Percentiles rank a stretch among this genome's conserved stretches.
Conservation (phyloP, 2,888 invertebrate genomes). For the Cephus rjabovi region DNA sequence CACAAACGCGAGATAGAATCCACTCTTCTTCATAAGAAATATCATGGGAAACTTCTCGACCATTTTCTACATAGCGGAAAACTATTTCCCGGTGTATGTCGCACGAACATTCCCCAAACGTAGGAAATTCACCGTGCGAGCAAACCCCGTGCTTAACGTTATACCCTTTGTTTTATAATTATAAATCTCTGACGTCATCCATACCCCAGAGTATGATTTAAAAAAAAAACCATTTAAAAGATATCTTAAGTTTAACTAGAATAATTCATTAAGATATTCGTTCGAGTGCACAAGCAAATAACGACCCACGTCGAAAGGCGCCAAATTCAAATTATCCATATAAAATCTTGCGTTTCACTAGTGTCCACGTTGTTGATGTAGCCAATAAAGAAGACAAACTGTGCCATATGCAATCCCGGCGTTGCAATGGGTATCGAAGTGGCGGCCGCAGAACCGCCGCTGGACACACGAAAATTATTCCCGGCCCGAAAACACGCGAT, state of each 20-base stretch:
- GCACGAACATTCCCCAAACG: not conserved
- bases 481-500: constrained; percentile 37
- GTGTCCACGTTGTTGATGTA: constrained; percentile 24
- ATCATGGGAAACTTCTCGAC: not conserved
- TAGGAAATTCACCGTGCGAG: not conserved
- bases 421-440: constrained; percentile 38
- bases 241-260: not conserved
- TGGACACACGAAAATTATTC: constrained; percentile 51
- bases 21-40: not conserved
- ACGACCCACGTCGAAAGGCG: not conserved
- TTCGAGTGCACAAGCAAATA: not conserved
- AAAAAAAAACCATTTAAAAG: not conserved
- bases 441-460: constrained; percentile 35
- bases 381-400: constrained; percentile 48
- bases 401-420: constrained; percentile 38
- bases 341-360: not conserved
- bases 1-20: not conserved
- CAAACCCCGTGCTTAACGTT: not conserved
- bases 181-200: not conserved
- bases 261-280: not conserved
- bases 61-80: not conserved
- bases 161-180: not conserved
- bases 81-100: not conserved
- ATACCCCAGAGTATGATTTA: not conserved
- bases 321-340: not conserved